A percentile compares a stretch with the other conserved stretches of the same genome.
Evolutionary conservation across 2,113 vertebrate genomes (phyloP).

Genomic region (Corapipo altera): DNA sequence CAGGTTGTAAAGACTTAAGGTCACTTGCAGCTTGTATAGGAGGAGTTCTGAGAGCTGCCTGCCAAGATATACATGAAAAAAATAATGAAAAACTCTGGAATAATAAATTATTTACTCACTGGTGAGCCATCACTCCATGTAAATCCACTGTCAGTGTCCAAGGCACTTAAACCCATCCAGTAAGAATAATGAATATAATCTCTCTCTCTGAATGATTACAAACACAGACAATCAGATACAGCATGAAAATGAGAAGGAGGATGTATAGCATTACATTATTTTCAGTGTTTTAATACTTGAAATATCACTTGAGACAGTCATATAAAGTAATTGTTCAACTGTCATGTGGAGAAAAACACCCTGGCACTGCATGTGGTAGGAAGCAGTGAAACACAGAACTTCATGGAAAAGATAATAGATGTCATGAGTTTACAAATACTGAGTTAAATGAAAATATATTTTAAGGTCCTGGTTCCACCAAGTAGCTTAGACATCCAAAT

Average conservation of each 20-base stretch:
- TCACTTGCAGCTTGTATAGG: background rate
- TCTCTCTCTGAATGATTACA: conserved; percentile 21
- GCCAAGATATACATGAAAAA: background rate
- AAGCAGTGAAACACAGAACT: background rate
- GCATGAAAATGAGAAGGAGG: background rate
- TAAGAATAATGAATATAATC: conserved; percentile 28
- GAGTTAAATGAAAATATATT: background rate
- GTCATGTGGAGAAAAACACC: background rate
- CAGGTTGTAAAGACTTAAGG: background rate
- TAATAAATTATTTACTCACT: conserved; percentile 73
- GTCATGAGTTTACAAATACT: background rate
- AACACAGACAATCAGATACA: background rate
- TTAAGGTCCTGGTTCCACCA: background rate
- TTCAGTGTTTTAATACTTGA: background rate
- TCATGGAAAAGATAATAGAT: background rate
- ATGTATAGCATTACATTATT: background rate
- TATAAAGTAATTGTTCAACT: background rate
- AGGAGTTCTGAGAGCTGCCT: background rate
- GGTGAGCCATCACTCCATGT: conserved; percentile 88
- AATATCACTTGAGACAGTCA: background rate
- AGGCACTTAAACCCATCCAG: conserved; percentile 88
- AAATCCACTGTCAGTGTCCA: conserved; percentile 78
- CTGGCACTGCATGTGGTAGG: background rate
- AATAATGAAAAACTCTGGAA: background rate
- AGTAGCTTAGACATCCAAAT: background rate